These are phyloP conservation scores for Syngnathus acus DNA, from an alignment of 2,797 vertebrate genomes.

Conservation along the genomic window DNA sequence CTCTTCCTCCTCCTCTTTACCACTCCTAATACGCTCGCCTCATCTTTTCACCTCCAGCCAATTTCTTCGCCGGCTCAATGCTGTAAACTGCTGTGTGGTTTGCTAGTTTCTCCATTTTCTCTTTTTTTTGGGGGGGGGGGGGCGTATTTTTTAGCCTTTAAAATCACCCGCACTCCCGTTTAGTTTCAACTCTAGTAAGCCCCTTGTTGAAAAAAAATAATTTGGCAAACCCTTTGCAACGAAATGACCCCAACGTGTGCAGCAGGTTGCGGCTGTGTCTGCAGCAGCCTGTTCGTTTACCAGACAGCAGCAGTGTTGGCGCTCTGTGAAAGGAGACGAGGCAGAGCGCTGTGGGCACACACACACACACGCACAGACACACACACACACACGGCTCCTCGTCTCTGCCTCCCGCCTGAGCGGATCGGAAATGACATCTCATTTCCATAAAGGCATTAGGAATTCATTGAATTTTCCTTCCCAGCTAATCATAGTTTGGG, in stretches of 20 bases:
- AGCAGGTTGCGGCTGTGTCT: slow-evolving; percentile 29
- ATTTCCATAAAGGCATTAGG: slow-evolving; percentile 99
- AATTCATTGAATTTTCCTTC: slow-evolving; percentile 96
- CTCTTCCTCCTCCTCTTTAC: slow-evolving; percentile 32
- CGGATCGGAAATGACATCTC: slow-evolving; percentile 93
- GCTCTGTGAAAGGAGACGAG: slow-evolving; percentile 36
- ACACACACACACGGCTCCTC: slow-evolving; percentile 25
- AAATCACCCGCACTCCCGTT: neutral
- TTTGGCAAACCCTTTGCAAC: slow-evolving; percentile 14
- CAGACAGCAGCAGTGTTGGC: slow-evolving; percentile 42
- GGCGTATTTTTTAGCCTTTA: neutral
- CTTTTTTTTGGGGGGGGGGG: neutral
- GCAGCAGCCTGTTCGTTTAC: slow-evolving; percentile 32
- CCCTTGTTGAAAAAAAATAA: slow-evolving; percentile 1
- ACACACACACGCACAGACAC: slow-evolving; percentile 24
- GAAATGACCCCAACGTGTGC: slow-evolving; percentile 8
- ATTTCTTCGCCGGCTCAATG: slow-evolving; percentile 25
- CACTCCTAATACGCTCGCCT: slow-evolving; percentile 24
- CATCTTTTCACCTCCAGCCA: slow-evolving; percentile 25
- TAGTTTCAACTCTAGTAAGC: neutral
- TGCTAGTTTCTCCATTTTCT: neutral
- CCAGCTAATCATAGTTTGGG: slow-evolving; percentile 93
- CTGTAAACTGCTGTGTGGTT: slow-evolving; percentile 23
- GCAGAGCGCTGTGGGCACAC: slow-evolving; percentile 26
- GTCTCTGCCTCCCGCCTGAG: slow-evolving; percentile 75